A percentile compares a stretch with the other conserved stretches of the same genome.
phyloP scores from a whole-genome alignment of 2,888 invertebrate species.

The Stratiomys singularior region DNA sequence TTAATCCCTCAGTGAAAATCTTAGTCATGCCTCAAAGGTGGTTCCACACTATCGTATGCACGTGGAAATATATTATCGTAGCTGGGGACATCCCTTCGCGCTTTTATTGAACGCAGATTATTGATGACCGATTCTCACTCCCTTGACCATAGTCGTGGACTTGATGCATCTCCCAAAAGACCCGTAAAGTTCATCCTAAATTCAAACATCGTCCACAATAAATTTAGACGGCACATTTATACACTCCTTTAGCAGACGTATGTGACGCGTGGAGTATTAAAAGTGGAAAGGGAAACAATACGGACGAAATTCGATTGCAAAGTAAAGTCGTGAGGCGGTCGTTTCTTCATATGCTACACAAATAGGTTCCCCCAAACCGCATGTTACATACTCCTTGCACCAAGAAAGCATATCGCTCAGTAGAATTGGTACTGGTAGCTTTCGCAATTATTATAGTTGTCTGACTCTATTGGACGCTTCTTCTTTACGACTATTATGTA shows the following conservation, averaged over 20 bases:
- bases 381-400: not conserved
- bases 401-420: slow-evolving; percentile 37
- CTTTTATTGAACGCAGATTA: slow-evolving; percentile 38
- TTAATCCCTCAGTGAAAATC: slow-evolving; percentile 32
- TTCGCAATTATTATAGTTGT: slow-evolving; percentile 50
- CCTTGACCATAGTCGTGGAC: slow-evolving; percentile 29
- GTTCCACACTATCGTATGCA: not conserved
- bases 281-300: not conserved
- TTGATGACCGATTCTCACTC: slow-evolving; percentile 35
- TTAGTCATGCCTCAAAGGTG: slow-evolving; percentile 28
- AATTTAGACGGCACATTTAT: slow-evolving; percentile 48
- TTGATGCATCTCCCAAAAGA: slow-evolving; percentile 47
- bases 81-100: not conserved
- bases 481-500: slow-evolving; percentile 49
- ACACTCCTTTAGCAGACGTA: slow-evolving; percentile 27
- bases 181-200: slow-evolving; percentile 52
- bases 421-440: slow-evolving; percentile 13
- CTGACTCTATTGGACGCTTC: slow-evolving; percentile 47
- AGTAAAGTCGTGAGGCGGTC: not conserved
- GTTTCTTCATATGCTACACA: not conserved
- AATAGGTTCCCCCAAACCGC: not conserved
- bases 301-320: not conserved
- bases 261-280: not conserved
- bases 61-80: not conserved
- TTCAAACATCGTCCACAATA: slow-evolving; percentile 52